Percentiles rank a stretch among this genome's conserved stretches.
phyloP scores from a whole-genome alignment of 2,113 vertebrate species.

The Podarcis raffonei region DNA sequence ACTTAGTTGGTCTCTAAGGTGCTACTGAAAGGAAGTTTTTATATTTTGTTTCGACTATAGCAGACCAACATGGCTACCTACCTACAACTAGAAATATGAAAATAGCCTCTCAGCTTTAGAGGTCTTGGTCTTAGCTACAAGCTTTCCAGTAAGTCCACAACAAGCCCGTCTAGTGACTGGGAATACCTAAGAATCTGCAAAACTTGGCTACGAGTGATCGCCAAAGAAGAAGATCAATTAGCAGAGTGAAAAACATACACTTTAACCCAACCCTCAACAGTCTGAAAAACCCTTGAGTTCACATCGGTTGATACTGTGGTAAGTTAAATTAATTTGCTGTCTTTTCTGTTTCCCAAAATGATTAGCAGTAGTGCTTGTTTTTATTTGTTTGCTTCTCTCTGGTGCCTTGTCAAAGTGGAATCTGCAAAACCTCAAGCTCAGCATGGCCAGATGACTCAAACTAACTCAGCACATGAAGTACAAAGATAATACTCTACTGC shows the following conservation, averaged over 20 bases:
- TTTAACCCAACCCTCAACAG: neutral
- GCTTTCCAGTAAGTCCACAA: neutral
- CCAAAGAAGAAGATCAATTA: neutral
- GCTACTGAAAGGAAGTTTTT: too few species aligned
- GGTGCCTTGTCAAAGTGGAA: neutral
- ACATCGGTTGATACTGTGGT: neutral
- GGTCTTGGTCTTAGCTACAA: neutral
- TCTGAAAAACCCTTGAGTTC: neutral
- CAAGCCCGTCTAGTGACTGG: too few species aligned
- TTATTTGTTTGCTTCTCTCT: neutral
- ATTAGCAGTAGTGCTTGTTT: neutral
- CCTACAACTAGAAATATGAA: too few species aligned
- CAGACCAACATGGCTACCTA: too few species aligned
- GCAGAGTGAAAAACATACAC: neutral
- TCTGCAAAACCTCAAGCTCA: neutral
- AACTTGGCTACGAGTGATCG: too few species aligned
- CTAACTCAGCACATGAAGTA: neutral
- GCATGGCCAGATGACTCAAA: neutral
- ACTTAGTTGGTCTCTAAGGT: too few species aligned
- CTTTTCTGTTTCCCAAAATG: neutral
- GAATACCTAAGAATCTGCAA: too few species aligned
- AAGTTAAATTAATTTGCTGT: neutral
- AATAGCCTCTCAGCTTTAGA: neutral
- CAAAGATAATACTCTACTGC: neutral
- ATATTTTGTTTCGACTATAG: too few species aligned